Evolutionary conservation across 1,140 invertebrate species (phyloP), one percentile per base, ranked within the genome.

Genomic region (Bombus pascuorum): DNA sequence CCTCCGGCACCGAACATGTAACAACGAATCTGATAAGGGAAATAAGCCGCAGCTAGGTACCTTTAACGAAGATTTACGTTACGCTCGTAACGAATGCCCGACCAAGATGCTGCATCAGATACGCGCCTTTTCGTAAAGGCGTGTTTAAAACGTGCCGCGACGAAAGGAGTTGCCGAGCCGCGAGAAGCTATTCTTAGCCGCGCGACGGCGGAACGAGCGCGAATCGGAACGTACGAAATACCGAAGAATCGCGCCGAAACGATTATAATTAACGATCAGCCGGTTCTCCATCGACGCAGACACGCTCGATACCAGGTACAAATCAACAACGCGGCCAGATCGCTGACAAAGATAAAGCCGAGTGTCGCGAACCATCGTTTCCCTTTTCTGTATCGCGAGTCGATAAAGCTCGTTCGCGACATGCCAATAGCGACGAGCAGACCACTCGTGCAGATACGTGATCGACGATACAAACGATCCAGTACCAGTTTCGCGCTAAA

Each of bases 1-100:
- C 86, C 37, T 73, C 44, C 12, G 59, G 59, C 34, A 88, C 37
- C 53, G 70, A 65, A 44, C 68, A 34, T 87, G 65, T 70, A 82
- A 79, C 65, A n/a, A 77, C 47, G 83, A 53, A 88, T 71, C 62
- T 65, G 86, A 87, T 78, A 86, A 79, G 84, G 9, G 57, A 47
- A 85, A 85, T 32, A 79, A 62, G 47, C 79, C 34, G 44, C 28
- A 39, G 76, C 53, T 66, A 47, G 44, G 22, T 37, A 4, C 74
- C 80, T 39, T 12, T 72, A 25, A 70, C 81, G 28, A 70, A 83
- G 74, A 83, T 77, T 83, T 78, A 83, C 44, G 74, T 3, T 37
- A 18, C 37, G 34, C 47, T n/a, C 18, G 10, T n/a, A 73, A 47
- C 71, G 78, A 80, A 32, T 25, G 18, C 1, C 32, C 13, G 32